These are phyloP conservation scores for Pterocles orientalis DNA, from an alignment of 2,113 vertebrate species.

Conservation along the genomic window DNA sequence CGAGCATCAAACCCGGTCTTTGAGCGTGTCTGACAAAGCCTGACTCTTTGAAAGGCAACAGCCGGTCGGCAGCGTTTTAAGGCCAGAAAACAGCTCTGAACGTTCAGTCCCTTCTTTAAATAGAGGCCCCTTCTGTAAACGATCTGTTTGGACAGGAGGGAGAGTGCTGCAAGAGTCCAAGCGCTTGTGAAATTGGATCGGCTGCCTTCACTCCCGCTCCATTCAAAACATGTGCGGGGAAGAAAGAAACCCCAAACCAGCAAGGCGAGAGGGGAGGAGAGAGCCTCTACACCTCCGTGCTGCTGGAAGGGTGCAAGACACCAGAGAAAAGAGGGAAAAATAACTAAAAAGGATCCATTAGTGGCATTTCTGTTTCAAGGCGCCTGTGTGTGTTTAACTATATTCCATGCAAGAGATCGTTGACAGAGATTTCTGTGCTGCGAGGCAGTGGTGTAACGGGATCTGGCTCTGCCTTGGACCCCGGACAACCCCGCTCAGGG, in stretches of 20 bases:
- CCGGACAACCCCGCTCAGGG: rapidly evolving
- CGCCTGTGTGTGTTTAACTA: not conserved
- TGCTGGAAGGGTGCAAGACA: not conserved
- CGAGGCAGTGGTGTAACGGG: not conserved
- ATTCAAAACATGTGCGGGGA: conserved; percentile 36
- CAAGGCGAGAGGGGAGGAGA: not conserved
- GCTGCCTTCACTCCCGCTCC: not conserved
- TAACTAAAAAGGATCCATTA: not conserved
- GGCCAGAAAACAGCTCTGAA: conserved; percentile 61
- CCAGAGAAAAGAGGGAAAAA: not conserved
- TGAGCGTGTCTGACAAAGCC: not conserved
- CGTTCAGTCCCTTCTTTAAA: conserved; percentile 64
- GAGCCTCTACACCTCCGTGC: rapidly evolving
- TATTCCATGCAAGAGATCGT: not conserved
- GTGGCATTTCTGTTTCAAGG: not conserved
- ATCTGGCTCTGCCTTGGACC: not conserved
- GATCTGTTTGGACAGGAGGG: conserved; percentile 68
- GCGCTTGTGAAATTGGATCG: conserved; percentile 63
- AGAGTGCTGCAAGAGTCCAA: conserved; percentile 58
- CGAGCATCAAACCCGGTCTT: not conserved
- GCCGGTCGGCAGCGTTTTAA: conserved; percentile 8
- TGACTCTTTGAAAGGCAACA: conserved; percentile 6
- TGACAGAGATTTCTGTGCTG: not conserved
- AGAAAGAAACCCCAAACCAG: conserved; percentile 17
- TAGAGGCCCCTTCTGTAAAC: conserved; percentile 68